These are phyloP conservation scores for Liasis olivaceus DNA, from an alignment of 2,797 vertebrate species.

Conservation along the genomic window DNA sequence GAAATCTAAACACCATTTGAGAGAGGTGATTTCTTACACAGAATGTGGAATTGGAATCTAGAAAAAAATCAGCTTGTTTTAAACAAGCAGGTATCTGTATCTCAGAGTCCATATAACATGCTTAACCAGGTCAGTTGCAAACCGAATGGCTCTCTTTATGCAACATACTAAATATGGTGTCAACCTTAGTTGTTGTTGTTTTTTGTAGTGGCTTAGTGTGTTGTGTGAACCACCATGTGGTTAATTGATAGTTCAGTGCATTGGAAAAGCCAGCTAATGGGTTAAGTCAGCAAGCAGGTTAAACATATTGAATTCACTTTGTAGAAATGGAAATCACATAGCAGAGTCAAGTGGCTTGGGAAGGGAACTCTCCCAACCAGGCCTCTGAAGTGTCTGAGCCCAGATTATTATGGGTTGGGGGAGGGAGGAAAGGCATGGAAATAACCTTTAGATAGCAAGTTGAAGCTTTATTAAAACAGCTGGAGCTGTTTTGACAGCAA, in stretches of 20 bases:
- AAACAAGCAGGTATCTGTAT: not conserved
- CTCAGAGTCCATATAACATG: not conserved
- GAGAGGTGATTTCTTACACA: not conserved
- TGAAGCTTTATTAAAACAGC: conserved; percentile 63
- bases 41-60: not conserved
- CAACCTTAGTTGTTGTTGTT: not conserved
- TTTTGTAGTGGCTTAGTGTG: not conserved
- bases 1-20: not conserved
- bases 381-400: conserved; percentile 40
- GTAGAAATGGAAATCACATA: not conserved
- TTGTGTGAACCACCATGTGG: not conserved
- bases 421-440: not conserved
- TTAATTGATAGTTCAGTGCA: not conserved
- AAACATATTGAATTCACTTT: not conserved
- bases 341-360: not conserved
- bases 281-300: not conserved
- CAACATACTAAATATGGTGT: not conserved
- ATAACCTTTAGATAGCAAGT: conserved; percentile 58
- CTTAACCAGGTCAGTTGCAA: not conserved
- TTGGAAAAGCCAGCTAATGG: not conserved
- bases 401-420: conserved; percentile 2
- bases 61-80: not conserved
- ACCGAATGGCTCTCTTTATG: not conserved
- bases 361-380: conserved; percentile 36
- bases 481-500: conserved; percentile 47